These are phyloP conservation scores for Etheostoma perlongum DNA, from an alignment of 2,797 vertebrate species.

Conservation along the genomic window DNA sequence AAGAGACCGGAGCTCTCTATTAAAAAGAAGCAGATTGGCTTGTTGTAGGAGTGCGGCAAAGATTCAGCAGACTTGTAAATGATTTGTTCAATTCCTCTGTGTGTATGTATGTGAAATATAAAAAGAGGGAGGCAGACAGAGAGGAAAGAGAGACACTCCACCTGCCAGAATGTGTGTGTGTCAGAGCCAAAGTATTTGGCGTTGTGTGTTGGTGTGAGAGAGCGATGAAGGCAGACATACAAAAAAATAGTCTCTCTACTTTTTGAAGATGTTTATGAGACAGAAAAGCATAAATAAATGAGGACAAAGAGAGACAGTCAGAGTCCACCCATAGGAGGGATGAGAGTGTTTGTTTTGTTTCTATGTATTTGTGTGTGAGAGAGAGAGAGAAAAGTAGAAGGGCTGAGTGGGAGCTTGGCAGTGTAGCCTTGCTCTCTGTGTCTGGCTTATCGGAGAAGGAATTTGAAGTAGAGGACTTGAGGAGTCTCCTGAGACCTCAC, in stretches of 20 bases:
- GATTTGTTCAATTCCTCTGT: conserved; percentile 50
- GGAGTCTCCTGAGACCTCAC: conserved; percentile 91
- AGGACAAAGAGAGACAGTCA: conserved; percentile 9
- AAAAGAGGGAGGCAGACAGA: conserved; percentile 31
- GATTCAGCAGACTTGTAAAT: conserved; percentile 47
- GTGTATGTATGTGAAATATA: conserved; percentile 34
- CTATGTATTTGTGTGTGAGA: conserved; percentile 22
- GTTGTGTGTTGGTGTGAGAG: conserved; percentile 38
- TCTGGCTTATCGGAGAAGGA: conserved; percentile 92
- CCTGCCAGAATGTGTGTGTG: conserved; percentile 59
- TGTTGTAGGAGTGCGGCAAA: conserved; percentile 50
- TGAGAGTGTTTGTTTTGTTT: conserved; percentile 40
- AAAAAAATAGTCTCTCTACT: conserved; percentile 21
- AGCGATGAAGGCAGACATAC: conserved; percentile 3
- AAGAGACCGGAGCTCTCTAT: conserved; percentile 61
- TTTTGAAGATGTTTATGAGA: conserved; percentile 30
- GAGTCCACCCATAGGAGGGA: conserved; percentile 10
- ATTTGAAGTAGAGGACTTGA: conserved; percentile 93
- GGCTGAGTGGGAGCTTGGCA: conserved; percentile 76
- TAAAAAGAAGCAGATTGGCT: conserved; percentile 62
- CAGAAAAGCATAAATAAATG: conserved; percentile 7
- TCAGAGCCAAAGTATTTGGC: conserved; percentile 55
- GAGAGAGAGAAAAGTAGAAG: conserved; percentile 41
- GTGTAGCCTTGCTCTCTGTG: conserved; percentile 78
- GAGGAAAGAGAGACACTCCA: conserved; percentile 53